A percentile compares a stretch with the other conserved stretches of the same genome.
Conservation (phyloP, 1,140 invertebrate species). For the Brachionus asplanchnoidis region DNA sequence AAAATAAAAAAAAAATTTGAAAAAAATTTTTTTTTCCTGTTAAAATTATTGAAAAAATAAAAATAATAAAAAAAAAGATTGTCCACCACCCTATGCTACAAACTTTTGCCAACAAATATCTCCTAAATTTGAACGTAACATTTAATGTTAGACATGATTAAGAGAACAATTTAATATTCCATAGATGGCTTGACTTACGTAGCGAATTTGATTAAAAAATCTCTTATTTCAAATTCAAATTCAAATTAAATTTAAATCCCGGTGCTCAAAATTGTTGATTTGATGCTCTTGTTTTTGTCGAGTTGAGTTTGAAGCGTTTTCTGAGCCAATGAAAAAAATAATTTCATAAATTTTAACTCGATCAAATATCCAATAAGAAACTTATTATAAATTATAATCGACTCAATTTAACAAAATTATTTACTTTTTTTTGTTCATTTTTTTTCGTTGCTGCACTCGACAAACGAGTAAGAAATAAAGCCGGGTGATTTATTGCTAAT, state of each 20-base stretch:
- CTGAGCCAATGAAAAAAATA: neutral
- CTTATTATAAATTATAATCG: neutral
- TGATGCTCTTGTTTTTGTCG: neutral
- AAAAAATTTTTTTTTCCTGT: too few species aligned
- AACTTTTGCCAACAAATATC: too few species aligned
- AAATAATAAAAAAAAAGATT: too few species aligned
- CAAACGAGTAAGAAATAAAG: neutral
- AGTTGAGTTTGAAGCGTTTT: neutral
- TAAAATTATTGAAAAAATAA: too few species aligned
- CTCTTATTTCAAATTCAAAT: constrained; percentile 21
- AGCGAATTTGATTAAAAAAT: neutral
- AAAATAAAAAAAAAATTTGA: too few species aligned
- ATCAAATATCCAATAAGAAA: neutral
- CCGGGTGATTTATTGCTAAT: neutral
- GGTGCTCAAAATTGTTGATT: neutral
- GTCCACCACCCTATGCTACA: too few species aligned
- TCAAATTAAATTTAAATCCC: constrained; percentile 21
- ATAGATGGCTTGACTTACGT: constrained; percentile 25
- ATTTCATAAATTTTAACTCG: neutral
- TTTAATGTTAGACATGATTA: neutral
- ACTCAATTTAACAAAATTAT: neutral
- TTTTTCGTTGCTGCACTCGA: neutral
- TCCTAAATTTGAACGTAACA: neutral
- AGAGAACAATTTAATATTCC: constrained; percentile 27
- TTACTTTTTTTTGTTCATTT: neutral